Percentiles rank a stretch among this genome's conserved stretches.
These are phyloP conservation scores for Leptoteleia sp. DNA, from an alignment of 1,140 invertebrate species.

Conservation along the genomic window DNA sequence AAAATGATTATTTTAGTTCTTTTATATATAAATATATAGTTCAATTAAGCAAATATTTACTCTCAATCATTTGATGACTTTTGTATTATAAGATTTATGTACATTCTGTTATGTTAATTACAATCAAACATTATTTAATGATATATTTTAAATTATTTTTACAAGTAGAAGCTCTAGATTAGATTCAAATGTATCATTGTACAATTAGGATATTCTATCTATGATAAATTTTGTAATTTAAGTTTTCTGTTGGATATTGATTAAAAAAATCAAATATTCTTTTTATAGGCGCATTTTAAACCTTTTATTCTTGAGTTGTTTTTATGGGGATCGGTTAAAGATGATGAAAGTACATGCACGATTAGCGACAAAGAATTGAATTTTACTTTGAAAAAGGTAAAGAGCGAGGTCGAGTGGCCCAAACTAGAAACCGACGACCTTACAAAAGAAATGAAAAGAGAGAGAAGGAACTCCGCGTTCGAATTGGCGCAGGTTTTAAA, in stretches of 20 bases:
- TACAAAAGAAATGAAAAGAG: constrained; percentile 82
- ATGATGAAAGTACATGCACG: constrained; percentile 82
- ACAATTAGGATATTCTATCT: too few species aligned
- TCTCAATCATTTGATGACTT: too few species aligned
- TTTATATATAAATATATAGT: too few species aligned
- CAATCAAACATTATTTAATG: too few species aligned
- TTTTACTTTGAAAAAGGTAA: constrained; percentile 84
- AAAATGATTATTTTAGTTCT: constrained; percentile 13
- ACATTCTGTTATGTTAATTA: too few species aligned
- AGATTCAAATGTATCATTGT: too few species aligned
- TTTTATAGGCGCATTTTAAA: constrained; percentile 82
- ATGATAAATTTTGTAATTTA: too few species aligned
- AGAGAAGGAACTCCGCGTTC: constrained; percentile 81
- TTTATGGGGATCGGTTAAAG: constrained; percentile 82
- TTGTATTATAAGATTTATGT: too few species aligned
- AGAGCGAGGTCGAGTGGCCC: constrained; percentile 82
- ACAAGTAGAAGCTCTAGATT: too few species aligned
- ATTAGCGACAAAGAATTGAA: constrained; percentile 82
- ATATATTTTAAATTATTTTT: too few species aligned
- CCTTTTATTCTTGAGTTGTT: constrained; percentile 86
- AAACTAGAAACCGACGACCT: constrained; percentile 80
- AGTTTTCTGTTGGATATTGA: too few species aligned
- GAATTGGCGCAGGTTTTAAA: constrained; percentile 77
- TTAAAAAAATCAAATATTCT: not conserved
- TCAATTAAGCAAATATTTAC: too few species aligned